These are phyloP conservation scores for Microtus ochrogaster DNA, from an alignment of 2,113 vertebrate species.

Conservation along the genomic window DNA sequence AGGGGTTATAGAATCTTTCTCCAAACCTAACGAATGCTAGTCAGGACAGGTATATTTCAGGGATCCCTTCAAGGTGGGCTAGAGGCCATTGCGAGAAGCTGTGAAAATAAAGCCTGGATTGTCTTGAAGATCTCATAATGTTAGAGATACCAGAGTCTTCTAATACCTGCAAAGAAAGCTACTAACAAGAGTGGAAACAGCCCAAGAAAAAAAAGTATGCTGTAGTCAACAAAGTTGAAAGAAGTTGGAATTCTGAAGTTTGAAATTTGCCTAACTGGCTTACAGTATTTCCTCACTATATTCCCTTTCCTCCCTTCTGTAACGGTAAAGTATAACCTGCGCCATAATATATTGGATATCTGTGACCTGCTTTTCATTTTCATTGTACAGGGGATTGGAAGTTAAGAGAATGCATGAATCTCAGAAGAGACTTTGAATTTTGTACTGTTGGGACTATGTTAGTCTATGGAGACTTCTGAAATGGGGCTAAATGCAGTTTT, in stretches of 20 bases:
- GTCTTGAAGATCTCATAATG: background rate
- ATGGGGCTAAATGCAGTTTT: background rate
- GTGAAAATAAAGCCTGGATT: background rate
- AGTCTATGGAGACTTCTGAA: background rate
- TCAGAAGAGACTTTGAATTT: background rate
- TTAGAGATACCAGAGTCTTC: background rate
- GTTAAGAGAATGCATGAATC: background rate
- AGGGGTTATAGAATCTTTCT: background rate
- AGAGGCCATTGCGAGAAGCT: background rate
- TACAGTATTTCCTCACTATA: background rate
- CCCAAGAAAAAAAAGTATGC: background rate
- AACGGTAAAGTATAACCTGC: background rate
- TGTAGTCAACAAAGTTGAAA: background rate
- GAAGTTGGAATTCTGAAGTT: background rate
- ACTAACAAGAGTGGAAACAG: background rate
- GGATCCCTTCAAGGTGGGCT: background rate
- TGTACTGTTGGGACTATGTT: background rate
- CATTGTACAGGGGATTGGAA: fast-evolving
- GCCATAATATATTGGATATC: background rate
- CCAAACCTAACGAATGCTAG: background rate
- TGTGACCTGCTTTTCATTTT: background rate
- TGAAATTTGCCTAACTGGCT: background rate
- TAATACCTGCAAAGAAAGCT: background rate
- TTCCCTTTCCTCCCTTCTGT: background rate
- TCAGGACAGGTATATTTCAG: background rate